Evolutionary conservation across 2,888 invertebrate species (phyloP).

Genomic region (Protonemura montana): DNA sequence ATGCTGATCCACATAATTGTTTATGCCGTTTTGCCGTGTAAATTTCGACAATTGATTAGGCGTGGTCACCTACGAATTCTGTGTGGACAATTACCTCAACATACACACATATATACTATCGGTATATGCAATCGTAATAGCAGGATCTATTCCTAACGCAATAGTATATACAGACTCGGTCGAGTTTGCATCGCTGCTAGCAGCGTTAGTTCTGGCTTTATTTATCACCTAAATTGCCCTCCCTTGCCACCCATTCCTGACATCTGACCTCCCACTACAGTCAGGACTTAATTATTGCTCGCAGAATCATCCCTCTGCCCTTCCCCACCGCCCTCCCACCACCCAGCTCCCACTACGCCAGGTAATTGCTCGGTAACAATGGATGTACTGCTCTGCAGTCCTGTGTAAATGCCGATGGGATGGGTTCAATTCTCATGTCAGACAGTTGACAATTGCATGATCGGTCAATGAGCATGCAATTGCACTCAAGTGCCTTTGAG

Average conservation of each 20-base stretch:
- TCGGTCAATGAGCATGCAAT: constrained; percentile 12
- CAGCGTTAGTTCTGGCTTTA: neutral
- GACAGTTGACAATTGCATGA: neutral
- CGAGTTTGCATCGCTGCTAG: neutral
- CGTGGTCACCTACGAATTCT: neutral
- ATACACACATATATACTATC: neutral
- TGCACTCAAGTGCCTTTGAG: neutral
- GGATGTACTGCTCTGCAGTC: neutral
- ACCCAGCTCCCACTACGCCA: neutral
- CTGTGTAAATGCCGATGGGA: neutral
- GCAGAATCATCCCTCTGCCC: constrained; percentile 7
- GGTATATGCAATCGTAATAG: neutral
- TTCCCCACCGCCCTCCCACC: neutral
- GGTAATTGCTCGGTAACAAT: neutral
- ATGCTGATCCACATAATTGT: neutral
- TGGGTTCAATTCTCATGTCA: neutral
- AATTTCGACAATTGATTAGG: constrained; percentile 7
- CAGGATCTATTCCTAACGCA: neutral
- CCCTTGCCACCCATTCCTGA: constrained; percentile 21
- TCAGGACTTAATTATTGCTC: constrained; percentile 28
- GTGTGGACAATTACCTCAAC: neutral
- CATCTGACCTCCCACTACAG: constrained; percentile 24
- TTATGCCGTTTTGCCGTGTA: neutral
- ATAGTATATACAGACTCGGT: neutral
- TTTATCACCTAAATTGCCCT: neutral